Evolutionary conservation across 2,888 invertebrate genomes (phyloP), one percentile per base, ranked within the genome.

Genomic region (Chorisops tibialis): DNA sequence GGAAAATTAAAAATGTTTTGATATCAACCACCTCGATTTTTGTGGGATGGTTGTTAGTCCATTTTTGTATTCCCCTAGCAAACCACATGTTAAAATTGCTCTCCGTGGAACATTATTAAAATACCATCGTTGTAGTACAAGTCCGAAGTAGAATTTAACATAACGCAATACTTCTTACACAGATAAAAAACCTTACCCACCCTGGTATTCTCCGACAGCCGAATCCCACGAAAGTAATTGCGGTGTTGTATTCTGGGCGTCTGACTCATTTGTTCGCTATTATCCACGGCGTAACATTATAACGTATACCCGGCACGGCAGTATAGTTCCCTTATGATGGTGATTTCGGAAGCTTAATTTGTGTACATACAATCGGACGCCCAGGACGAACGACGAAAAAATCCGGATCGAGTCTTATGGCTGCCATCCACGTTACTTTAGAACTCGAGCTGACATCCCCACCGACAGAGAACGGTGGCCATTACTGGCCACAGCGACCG

Each of bases 71-170:
- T 9, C 30, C 30, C 1, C 9, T 30, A 5, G 30, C 2, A 9
- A 7, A 56, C 56, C 56, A 43, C 56, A 56, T 45, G 43, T 19
- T 54, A 52, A 52, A 59, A 59, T 54, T 43, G 51, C 63, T 59
- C 54, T 51, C 38, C 47, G 35, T 24, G 58, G 59, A 63, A 59
- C 60, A 52, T 54, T 59, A 63, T 63, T 58, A 63, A 52, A 51
- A 63, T 39, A 47, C 30, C 12, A 35, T 48, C 47, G 51, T 47
- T 38, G 61, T 38, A 45, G 6, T 43, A 43, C 30, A 35, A 43
- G 16, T 30, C 30, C 45, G 24, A 45, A 56, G 45, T 45, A 30
- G 35, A 56, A 30, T 43, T 56, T 56, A 56, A 21, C 56, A 56
- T 45, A 56, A 35, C 56, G 52, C 38, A 56, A 43, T 56, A 43